Conservation (phyloP, 2,797 vertebrate genomes). For the Dermochelys coriacea region DNA sequence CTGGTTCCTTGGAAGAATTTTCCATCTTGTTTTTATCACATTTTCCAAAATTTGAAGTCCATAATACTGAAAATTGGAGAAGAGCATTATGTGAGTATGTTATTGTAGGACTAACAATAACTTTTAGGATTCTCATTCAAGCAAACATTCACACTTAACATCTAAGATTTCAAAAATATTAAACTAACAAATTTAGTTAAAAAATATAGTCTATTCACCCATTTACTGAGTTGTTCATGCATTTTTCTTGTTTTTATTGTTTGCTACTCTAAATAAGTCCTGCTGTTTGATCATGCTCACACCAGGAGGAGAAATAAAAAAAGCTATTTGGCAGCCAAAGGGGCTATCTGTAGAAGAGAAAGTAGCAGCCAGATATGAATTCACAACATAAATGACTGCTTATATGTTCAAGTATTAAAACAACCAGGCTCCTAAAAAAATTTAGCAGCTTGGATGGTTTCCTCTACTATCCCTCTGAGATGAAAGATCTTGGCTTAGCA, state of each 20-base stretch:
- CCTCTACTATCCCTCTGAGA: slow-evolving; percentile 76
- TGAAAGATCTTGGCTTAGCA: slow-evolving; percentile 73
- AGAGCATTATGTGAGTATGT: slow-evolving; percentile 80
- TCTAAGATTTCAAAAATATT: slow-evolving; percentile 79
- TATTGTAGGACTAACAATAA: slow-evolving; percentile 53
- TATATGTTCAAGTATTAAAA: slow-evolving; percentile 70
- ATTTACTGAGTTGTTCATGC: slow-evolving; percentile 91
- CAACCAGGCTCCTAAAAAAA: slow-evolving; percentile 80
- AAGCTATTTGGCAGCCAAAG: slow-evolving; percentile 78
- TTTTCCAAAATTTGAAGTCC: slow-evolving; percentile 98
- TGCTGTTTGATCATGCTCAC: slow-evolving; percentile 96
- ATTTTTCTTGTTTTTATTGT: slow-evolving; percentile 83
- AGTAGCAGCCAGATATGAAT: slow-evolving; percentile 79
- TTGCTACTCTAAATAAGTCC: slow-evolving; percentile 88
- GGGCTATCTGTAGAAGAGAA: slow-evolving; percentile 77
- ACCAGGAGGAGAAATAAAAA: slow-evolving; percentile 84
- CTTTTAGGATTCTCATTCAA: slow-evolving; percentile 81
- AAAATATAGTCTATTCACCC: slow-evolving; percentile 83
- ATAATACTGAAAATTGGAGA: slow-evolving; percentile 97
- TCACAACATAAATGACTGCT: slow-evolving; percentile 78
- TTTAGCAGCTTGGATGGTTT: slow-evolving; percentile 81
- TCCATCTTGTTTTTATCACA: slow-evolving; percentile 99
- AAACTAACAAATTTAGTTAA: slow-evolving; percentile 81
- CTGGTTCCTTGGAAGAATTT: slow-evolving; percentile 97
- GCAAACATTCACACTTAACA: slow-evolving; percentile 80